A percentile compares a stretch with the other conserved stretches of the same genome.
Conservation (phyloP, 2,888 invertebrate genomes). For the Clitarchus hookeri region DNA sequence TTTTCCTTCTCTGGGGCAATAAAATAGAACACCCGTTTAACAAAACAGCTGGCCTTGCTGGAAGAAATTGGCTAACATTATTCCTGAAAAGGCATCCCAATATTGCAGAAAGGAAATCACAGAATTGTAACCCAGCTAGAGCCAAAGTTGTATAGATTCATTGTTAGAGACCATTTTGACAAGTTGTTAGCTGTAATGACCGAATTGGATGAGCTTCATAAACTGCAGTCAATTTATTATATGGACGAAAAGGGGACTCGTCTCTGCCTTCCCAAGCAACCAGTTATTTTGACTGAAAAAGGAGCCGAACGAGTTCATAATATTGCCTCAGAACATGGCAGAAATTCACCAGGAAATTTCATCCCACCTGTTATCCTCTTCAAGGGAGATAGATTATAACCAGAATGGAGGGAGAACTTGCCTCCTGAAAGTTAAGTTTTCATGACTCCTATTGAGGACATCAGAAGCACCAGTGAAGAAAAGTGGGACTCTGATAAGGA, state of each 20-base stretch:
- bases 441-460: too few species aligned
- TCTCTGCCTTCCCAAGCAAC: slow-evolving; percentile 47
- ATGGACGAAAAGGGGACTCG: slow-evolving; percentile 41
- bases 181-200: too few species aligned
- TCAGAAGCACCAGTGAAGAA: too few species aligned
- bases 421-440: too few species aligned
- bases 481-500: too few species aligned
- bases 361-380: slow-evolving; percentile 49
- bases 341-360: slow-evolving; percentile 49
- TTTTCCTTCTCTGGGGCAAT: not conserved
- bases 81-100: too few species aligned
- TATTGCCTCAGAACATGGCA: slow-evolving; percentile 48
- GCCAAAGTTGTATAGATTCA: not conserved
- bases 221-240: not conserved
- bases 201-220: not conserved
- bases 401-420: slow-evolving; percentile 12
- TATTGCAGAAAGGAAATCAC: too few species aligned
- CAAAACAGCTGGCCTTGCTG: too few species aligned
- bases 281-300: slow-evolving; percentile 47
- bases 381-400: slow-evolving; percentile 38
- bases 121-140: not conserved
- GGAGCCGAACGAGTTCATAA: slow-evolving; percentile 48
- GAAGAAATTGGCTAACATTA: too few species aligned
- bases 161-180: not conserved
- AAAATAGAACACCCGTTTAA: too few species aligned